A percentile compares a stretch with the other conserved stretches of the same genome.
Conservation (phyloP, 1,140 invertebrate genomes). For the Panonychus citri region DNA sequence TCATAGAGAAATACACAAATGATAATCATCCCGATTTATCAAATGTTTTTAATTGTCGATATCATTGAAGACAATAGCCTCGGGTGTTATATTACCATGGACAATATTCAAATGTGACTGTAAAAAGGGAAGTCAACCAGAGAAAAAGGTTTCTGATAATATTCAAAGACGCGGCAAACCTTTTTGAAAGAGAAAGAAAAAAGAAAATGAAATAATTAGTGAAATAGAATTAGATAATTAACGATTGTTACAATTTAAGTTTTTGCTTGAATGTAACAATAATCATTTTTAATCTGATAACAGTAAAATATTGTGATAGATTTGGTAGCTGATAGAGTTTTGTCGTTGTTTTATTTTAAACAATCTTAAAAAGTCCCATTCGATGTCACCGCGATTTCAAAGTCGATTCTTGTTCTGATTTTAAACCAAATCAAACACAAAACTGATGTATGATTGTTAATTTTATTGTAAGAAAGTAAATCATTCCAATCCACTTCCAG, state of each 20-base stretch:
- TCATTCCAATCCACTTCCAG: too few relatives aligned
- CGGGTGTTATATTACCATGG: conserved; percentile 7
- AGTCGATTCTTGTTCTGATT: too few relatives aligned
- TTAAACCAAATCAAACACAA: too few relatives aligned
- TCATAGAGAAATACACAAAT: too few relatives aligned
- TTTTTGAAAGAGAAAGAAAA: conserved; percentile 2
- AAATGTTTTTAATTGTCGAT: conserved; percentile 3
- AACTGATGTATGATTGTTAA: too few relatives aligned
- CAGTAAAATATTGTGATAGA: conserved; percentile 46
- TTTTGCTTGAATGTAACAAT: too few relatives aligned
- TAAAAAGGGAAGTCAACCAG: conserved; percentile 7
- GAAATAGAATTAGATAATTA: not conserved
- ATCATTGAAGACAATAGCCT: not conserved
- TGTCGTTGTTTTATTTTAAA: too few relatives aligned
- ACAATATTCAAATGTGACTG: conserved; percentile 8
- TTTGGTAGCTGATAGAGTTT: conserved; percentile 62
- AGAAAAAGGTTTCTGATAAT: not conserved
- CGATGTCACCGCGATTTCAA: too few relatives aligned
- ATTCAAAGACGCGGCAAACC: conserved; percentile 10
- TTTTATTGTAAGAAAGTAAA: too few relatives aligned
- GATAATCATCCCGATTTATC: conserved; percentile 3
- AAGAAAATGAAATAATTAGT: not conserved
- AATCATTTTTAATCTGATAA: too few relatives aligned
- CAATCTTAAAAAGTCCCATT: too few relatives aligned
- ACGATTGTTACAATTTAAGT: too few relatives aligned